phyloP scores from a whole-genome alignment of 2,113 vertebrate species.

The Gadus chalcogrammus region DNA sequence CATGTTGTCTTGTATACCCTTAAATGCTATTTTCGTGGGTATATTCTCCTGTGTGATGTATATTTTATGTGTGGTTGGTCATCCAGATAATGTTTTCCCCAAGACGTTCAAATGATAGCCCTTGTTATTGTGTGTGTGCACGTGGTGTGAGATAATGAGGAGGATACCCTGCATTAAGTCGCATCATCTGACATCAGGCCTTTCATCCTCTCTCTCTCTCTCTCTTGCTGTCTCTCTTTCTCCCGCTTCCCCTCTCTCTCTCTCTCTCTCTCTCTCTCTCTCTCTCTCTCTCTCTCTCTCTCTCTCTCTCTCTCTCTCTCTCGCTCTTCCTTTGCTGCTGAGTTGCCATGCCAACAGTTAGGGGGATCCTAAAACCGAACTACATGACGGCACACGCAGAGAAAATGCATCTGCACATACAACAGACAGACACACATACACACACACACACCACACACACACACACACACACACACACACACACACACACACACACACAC shows the following conservation, averaged over 20 bases:
- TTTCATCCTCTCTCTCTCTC: slow-evolving; percentile 3
- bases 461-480: too few relatives aligned
- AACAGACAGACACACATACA: too few relatives aligned
- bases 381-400: slow-evolving; percentile 17
- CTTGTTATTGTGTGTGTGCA: neutral
- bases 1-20: too few relatives aligned
- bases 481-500: too few relatives aligned
- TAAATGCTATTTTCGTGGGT: too few relatives aligned
- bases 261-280: neutral
- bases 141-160: neutral
- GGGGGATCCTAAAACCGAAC: slow-evolving; percentile 47
- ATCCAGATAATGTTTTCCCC: neutral
- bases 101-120: neutral
- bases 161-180: slow-evolving; percentile 24
- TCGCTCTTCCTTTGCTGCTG: slow-evolving; percentile 16
- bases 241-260: too few relatives aligned
- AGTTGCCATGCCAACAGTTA: slow-evolving; percentile 62
- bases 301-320: slow-evolving; percentile 7
- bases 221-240: too few relatives aligned
- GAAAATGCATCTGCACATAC: neutral
- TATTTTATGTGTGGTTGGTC: neutral
- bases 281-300: neutral
- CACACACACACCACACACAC: too few relatives aligned
- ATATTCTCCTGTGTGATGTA: too few relatives aligned
- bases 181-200: slow-evolving; percentile 22